Conservation (phyloP, 2,888 invertebrate species). For the Ceraclea dissimilis region DNA sequence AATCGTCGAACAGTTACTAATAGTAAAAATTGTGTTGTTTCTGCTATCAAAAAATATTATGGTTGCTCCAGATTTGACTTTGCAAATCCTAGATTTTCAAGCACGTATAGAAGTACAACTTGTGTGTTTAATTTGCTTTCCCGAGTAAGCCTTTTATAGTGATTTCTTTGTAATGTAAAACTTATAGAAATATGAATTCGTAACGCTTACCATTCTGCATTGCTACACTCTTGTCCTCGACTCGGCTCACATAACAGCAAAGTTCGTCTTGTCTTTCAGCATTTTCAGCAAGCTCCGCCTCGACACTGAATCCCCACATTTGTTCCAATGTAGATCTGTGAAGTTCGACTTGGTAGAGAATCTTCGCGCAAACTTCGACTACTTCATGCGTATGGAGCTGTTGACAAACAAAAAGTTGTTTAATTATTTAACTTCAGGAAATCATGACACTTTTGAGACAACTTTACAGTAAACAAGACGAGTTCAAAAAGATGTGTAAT, state of each 20-base stretch:
- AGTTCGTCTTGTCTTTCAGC: slow-evolving; percentile 93
- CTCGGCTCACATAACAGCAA: slow-evolving; percentile 93
- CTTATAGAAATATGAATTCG: too few relatives aligned
- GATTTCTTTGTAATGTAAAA: too few relatives aligned
- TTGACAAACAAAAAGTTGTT: slow-evolving; percentile 7
- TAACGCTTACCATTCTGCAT: slow-evolving; percentile 80
- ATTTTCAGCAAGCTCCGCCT: slow-evolving; percentile 94
- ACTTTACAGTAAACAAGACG: too few relatives aligned
- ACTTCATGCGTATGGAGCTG: slow-evolving; percentile 90
- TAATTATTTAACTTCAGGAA: neutral
- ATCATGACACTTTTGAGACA: neutral
- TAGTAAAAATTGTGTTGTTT: too few relatives aligned
- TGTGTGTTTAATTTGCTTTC: too few relatives aligned
- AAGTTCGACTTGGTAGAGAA: slow-evolving; percentile 92
- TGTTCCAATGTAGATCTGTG: slow-evolving; percentile 83
- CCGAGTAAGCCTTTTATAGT: too few relatives aligned
- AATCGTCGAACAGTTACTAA: too few relatives aligned
- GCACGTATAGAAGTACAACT: too few relatives aligned
- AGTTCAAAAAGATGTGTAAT: neutral
- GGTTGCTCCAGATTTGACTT: too few relatives aligned
- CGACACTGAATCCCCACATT: slow-evolving; percentile 98
- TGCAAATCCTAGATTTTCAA: too few relatives aligned
- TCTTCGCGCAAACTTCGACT: slow-evolving; percentile 94
- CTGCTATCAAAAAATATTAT: too few relatives aligned
- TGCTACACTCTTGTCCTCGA: slow-evolving; percentile 91